Base-by-base conservation (phyloP, 2,888 invertebrate genomes). In the Drosophila monieri region DNA sequence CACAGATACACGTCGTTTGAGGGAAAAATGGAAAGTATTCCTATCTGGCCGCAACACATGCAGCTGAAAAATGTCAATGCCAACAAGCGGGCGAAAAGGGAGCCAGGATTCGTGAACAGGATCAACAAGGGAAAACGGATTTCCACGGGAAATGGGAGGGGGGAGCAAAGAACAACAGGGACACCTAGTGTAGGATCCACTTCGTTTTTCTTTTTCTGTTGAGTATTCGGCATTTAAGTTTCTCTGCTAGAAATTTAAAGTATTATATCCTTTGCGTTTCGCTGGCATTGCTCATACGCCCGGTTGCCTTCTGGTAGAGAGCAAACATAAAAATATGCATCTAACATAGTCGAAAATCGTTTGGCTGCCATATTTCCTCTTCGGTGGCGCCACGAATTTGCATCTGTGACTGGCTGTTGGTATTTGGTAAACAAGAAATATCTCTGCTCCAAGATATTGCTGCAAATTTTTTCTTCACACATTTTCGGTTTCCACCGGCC, bases 31-130 rank as follows among this genome's bases (percentile, higher is more conserved):
- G 49, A 49, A 67, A 76, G 55, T 41, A 77, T 78, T 61, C 54
- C 37, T 52, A 60, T 60, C 74, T 66, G 56, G 69, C 76, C 43
- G 47, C 59, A 73, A 48, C 55, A 41, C 64, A 52, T 60, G 46
- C 62, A 59, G 58, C 51, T 53, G 48, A 68, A 68, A 69, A 76
- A 67, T 66, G 61, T 49, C 70, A 66, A 78, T 73, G 59, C 73
- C 73, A 57, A 49, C 55, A 37, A 52, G 57, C 44, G 64, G 52
- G 62, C 9, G 14, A 47, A 35, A 54, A 61, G 37, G 48, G 53
- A 51, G 51, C 44, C 27, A 46, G 32, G 12, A 54, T 18, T 54
- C 39, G 54, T 32, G 23, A 47, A 61, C 18, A 39, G 25, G 35
- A 35, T 35, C 37, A 46, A 46, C 46, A 12, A 35, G 25, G 46